Evolutionary conservation across 2,888 invertebrate species (phyloP).

Genomic region (Sthenelais limicola): DNA sequence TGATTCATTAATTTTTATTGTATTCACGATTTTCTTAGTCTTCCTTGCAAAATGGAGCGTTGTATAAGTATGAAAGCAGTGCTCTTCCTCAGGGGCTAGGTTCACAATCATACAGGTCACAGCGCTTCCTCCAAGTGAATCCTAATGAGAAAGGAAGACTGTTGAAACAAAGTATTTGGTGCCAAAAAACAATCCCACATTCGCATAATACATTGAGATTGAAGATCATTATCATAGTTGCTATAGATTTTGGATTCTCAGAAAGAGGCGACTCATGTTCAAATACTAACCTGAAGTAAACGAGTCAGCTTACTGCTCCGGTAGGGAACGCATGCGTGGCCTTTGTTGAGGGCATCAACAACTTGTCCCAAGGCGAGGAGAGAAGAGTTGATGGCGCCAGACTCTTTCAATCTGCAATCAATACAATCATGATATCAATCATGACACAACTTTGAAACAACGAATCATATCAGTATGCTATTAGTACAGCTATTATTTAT

Average conservation of each 20-base stretch:
- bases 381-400: constrained; percentile 69
- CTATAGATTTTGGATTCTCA: no score
- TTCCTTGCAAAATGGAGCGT: constrained; percentile 69
- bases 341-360: constrained; percentile 67
- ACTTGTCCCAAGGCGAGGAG: constrained; percentile 67
- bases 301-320: constrained; percentile 49
- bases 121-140: constrained; percentile 66
- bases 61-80: constrained; percentile 68
- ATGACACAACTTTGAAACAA: no score
- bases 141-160: no score
- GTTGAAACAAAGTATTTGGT: no score
- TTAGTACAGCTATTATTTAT: no score
- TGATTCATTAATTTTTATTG: constrained; percentile 44
- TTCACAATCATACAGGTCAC: constrained; percentile 68
- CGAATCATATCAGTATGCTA: no score
- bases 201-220: no score
- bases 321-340: constrained; percentile 57
- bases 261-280: no score
- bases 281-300: constrained; percentile 54
- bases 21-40: constrained; percentile 68
- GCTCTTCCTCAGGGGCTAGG: constrained; percentile 64
- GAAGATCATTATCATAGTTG: no score
- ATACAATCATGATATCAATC: no score
- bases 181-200: no score
- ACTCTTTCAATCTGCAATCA: constrained; percentile 64